Evolutionary conservation across 2,888 invertebrate genomes (phyloP).

Genomic region (Miltochrista miniata): DNA sequence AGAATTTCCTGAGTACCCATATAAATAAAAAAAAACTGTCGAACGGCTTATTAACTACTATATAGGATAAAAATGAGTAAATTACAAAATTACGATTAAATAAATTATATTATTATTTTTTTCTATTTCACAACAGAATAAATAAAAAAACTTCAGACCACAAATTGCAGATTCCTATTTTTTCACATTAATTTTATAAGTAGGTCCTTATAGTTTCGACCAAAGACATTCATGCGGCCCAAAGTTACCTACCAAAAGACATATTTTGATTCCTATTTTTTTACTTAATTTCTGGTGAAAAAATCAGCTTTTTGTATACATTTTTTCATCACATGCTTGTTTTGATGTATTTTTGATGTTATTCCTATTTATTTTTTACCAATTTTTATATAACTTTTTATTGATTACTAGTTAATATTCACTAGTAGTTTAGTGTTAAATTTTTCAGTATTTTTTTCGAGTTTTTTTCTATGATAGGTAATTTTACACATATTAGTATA

Average conservation of each 20-base stretch:
- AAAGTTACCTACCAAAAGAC: slow-evolving; percentile 74
- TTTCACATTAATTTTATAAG: slow-evolving; percentile 36
- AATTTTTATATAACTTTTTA: slow-evolving; percentile 69
- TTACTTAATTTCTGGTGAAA: slow-evolving; percentile 57
- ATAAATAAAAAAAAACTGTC: too few relatives aligned
- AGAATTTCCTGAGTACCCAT: too few relatives aligned
- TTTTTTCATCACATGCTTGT: slow-evolving; percentile 57
- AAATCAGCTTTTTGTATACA: slow-evolving; percentile 52
- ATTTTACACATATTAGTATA: slow-evolving; percentile 59
- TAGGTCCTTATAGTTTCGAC: slow-evolving; percentile 54
- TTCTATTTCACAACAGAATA: not conserved
- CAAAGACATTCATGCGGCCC: slow-evolving; percentile 68
- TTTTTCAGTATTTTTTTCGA: slow-evolving; percentile 66
- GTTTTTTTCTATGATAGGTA: slow-evolving; percentile 43
- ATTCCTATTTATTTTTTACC: slow-evolving; percentile 76
- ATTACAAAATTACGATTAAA: too few relatives aligned
- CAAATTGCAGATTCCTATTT: slow-evolving; percentile 9
- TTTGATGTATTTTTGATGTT: slow-evolving; percentile 74
- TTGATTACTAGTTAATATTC: slow-evolving; percentile 51
- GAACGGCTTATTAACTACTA: too few relatives aligned
- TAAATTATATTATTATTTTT: too few relatives aligned
- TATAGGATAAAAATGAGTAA: too few relatives aligned
- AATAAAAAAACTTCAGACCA: slow-evolving; percentile 2
- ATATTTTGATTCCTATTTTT: slow-evolving; percentile 63
- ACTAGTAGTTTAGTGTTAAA: slow-evolving; percentile 52